Percentiles rank a stretch among this genome's conserved stretches.
Evolutionary conservation across 1,140 invertebrate species (phyloP).

Genomic region (Euwallacea fornicatus): DNA sequence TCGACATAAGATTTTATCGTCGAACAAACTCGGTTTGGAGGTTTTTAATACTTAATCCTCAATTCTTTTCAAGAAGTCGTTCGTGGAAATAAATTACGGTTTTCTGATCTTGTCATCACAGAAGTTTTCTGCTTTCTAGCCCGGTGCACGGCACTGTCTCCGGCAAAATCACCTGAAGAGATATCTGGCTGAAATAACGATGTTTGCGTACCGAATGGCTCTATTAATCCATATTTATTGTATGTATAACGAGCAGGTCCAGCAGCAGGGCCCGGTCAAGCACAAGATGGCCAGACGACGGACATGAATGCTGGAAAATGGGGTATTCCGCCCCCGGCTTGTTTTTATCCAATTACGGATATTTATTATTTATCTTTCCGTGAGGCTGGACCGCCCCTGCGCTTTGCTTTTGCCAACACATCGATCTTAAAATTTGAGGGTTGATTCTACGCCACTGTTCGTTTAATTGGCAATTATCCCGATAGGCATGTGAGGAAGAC

Average conservation of each 20-base stretch:
- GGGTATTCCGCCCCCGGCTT: conserved; percentile 30
- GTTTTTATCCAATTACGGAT: conserved; percentile 33
- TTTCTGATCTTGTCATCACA: no score
- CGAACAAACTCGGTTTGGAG: no score
- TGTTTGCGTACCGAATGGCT: conserved; percentile 50
- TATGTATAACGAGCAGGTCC: conserved; percentile 48
- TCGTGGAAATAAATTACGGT: no score
- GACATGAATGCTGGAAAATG: conserved; percentile 43
- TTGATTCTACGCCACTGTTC: no score
- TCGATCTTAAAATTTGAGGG: no score
- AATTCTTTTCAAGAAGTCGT: no score
- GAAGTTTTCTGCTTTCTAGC: no score
- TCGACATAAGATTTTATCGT: no score
- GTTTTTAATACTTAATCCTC: no score
- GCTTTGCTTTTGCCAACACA: no score
- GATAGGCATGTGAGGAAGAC: no score
- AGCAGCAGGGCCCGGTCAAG: conserved; percentile 41
- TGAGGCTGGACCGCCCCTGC: not conserved
- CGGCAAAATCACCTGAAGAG: conserved; percentile 34
- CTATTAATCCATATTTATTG: conserved; percentile 53
- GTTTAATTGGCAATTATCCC: no score
- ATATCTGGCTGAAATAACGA: conserved; percentile 49
- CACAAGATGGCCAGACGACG: conserved; percentile 44
- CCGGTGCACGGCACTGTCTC: not conserved
- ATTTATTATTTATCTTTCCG: conserved; percentile 21